phyloP scores from a whole-genome alignment of 1,140 invertebrate genomes.

The Drosophila eugracilis region DNA sequence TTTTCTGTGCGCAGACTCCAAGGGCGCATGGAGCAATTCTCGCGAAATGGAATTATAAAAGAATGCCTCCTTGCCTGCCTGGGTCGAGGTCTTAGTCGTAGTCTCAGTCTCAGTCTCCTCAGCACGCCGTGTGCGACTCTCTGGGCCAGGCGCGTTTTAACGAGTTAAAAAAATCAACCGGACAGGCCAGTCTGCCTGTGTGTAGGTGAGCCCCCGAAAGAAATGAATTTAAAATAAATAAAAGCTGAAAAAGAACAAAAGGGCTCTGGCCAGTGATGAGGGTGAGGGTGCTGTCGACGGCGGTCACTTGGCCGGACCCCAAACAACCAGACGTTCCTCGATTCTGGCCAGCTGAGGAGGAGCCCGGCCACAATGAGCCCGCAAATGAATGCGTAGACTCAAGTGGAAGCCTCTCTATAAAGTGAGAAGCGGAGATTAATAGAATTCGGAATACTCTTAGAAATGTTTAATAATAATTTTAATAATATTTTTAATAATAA shows the following conservation, averaged over 20 bases:
- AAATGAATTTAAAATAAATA: constrained; percentile 82
- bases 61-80: constrained; percentile 74
- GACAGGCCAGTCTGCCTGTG: constrained; percentile 34
- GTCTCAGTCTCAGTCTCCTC: neutral
- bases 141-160: constrained; percentile 66
- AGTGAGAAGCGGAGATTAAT: neutral
- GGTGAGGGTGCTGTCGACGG: constrained; percentile 69
- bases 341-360: constrained; percentile 10
- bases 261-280: constrained; percentile 52
- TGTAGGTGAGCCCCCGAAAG: constrained; percentile 60
- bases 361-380: constrained; percentile 69
- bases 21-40: constrained; percentile 81
- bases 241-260: constrained; percentile 77
- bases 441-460: constrained; percentile 12
- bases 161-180: constrained; percentile 74
- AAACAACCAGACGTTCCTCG: constrained; percentile 24
- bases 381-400: constrained; percentile 80
- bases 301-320: constrained; percentile 40
- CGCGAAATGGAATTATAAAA: constrained; percentile 84
- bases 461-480: too few species aligned
- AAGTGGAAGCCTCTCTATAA: constrained; percentile 51
- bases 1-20: constrained; percentile 57
- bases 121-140: constrained; percentile 2
- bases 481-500: too few species aligned
- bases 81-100: constrained; percentile 31